Evolutionary conservation across 1,140 invertebrate genomes (phyloP).

Genomic region (Drosophila albomicans): DNA sequence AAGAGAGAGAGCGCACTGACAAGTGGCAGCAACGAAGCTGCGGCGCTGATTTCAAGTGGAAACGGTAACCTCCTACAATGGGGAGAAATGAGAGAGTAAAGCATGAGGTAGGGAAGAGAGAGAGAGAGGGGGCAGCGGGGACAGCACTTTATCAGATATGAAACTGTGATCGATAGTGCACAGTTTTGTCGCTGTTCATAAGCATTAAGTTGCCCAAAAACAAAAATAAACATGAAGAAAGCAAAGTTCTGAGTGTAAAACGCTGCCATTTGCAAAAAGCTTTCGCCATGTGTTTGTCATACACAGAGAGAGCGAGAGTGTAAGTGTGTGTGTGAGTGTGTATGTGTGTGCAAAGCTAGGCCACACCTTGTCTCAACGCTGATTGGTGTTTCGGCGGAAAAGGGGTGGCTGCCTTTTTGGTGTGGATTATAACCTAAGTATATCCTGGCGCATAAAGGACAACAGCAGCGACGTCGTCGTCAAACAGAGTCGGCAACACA

Average conservation of each 20-base stretch:
- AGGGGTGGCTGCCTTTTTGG: conserved; percentile 68
- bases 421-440: conserved; percentile 81
- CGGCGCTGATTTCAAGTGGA: conserved; percentile 65
- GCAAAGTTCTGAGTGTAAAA: conserved; percentile 5
- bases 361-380: conserved; percentile 81
- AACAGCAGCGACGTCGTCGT: conserved; percentile 46
- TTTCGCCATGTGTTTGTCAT: conserved; percentile 23
- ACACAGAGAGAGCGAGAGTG: conserved; percentile 4
- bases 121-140: too few relatives aligned
- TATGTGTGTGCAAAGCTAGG: conserved; percentile 46
- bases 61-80: conserved; percentile 76
- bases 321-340: conserved; percentile 12
- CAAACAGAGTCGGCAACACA: conserved; percentile 58
- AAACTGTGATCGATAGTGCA: conserved; percentile 28
- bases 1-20: conserved; percentile 31
- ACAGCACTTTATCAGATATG: conserved; percentile 26
- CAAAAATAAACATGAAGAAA: too few relatives aligned
- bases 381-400: conserved; percentile 75
- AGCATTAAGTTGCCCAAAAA: conserved; percentile 13
- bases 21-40: conserved; percentile 22
- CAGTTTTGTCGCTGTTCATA: conserved; percentile 16
- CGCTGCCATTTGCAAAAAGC: conserved; percentile 66
- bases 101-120: not conserved
- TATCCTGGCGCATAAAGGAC: conserved; percentile 67
- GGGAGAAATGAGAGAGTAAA: not conserved